Evolutionary conservation across 2,888 invertebrate genomes (phyloP).

Genomic region (Thyatira batis): DNA sequence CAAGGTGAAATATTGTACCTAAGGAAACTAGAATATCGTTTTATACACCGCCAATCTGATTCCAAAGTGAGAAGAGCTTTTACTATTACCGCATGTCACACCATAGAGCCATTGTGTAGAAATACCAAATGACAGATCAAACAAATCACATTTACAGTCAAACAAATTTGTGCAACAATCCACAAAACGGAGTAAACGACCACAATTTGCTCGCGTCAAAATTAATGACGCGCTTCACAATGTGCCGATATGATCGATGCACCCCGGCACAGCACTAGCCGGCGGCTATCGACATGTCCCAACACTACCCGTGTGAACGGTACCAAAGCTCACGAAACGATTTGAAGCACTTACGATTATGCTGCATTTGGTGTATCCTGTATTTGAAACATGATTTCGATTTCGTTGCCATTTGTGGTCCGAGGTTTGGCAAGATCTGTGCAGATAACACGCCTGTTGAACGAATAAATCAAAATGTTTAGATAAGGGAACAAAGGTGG

Average conservation of each 20-base stretch:
- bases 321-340: slow-evolving; percentile 13
- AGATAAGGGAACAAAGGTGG: slow-evolving; percentile 3
- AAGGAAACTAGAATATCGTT: too few relatives aligned
- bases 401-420: slow-evolving; percentile 4
- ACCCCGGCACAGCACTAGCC: slow-evolving; percentile 18
- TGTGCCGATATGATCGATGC: slow-evolving; percentile 34
- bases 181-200: not conserved
- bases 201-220: slow-evolving; percentile 3
- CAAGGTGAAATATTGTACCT: too few relatives aligned
- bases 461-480: slow-evolving; percentile 7
- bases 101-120: too few relatives aligned
- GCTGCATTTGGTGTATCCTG: slow-evolving; percentile 34
- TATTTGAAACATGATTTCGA: slow-evolving; percentile 4
- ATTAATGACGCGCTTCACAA: slow-evolving; percentile 10
- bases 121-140: not conserved
- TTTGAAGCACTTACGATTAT: slow-evolving; percentile 44
- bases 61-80: too few relatives aligned
- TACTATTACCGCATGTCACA: too few relatives aligned
- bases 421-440: slow-evolving; percentile 1
- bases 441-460: slow-evolving; percentile 3
- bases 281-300: slow-evolving; percentile 4
- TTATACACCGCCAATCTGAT: too few relatives aligned
- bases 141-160: not conserved
- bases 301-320: slow-evolving; percentile 7
- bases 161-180: not conserved